phyloP scores from a whole-genome alignment of 1,140 invertebrate species.

The Heterodera schachtii region DNA sequence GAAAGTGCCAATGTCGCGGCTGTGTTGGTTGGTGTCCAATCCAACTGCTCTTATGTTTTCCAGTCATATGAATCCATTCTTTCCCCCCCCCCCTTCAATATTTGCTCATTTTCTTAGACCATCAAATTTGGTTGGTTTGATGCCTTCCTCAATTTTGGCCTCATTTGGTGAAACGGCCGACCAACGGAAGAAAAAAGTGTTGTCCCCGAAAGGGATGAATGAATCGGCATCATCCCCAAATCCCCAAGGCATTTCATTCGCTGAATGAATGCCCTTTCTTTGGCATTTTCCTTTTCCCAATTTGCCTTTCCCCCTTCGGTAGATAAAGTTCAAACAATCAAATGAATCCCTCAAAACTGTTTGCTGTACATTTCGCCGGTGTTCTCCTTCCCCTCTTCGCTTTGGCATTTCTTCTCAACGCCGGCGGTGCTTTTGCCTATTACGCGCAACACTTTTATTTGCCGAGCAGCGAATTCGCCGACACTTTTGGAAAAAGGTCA shows the following conservation, averaged over 20 bases:
- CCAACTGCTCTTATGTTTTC: not conserved
- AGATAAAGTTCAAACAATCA: not conserved
- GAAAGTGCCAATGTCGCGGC: not conserved
- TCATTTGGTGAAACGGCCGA: not conserved
- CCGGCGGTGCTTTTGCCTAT: not conserved
- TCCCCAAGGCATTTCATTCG: not conserved
- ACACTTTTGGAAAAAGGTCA: constrained; percentile 4
- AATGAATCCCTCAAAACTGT: constrained; percentile 8
- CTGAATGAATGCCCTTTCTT: not conserved
- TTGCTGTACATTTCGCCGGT: not conserved
- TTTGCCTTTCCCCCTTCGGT: too few relatives aligned
- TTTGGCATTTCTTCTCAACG: constrained; percentile 1
- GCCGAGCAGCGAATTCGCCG: constrained; percentile 14
- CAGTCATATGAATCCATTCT: not conserved
- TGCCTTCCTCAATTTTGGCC: not conserved
- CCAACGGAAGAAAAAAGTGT: not conserved
- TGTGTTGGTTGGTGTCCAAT: too few relatives aligned
- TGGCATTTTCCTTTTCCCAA: not conserved
- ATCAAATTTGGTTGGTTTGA: not conserved
- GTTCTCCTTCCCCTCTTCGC: not conserved
- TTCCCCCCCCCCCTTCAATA: not conserved
- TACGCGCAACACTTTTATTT: constrained; percentile 25
- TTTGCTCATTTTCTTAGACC: not conserved
- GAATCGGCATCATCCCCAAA: not conserved
- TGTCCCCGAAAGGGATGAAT: not conserved